Base-by-base conservation (phyloP, 2,113 vertebrate species). In the Phalacrocorax carbo region DNA sequence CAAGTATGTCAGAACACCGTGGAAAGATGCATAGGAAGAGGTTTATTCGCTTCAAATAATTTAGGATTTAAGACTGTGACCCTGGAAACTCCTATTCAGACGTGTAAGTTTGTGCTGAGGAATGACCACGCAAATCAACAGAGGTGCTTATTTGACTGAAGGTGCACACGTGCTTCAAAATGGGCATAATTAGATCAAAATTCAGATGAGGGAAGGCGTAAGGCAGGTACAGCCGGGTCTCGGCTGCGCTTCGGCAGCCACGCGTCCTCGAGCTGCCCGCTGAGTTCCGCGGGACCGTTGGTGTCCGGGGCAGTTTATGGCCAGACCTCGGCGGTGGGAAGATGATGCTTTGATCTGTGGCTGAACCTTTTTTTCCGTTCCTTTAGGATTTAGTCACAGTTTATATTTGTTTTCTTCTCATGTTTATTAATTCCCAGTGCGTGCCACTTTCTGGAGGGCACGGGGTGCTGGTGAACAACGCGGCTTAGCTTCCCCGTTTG, bases 221-320 rank as follows among this genome's bases (percentile, higher is more conserved):
- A 3, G 15, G 8, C 10, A 5, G 0, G 1, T 21, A 3, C 46
- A 23, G 2, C 49, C 25, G 19, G 42, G 3, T 29, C 40, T 22
- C 15, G 57, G 42, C 68, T 32, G 55, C 54, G 13, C 23, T 30
- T 51, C 5, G 69, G 23, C 36, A 61, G 8, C 26, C 10, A 6
- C 11, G 1, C 0, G 4, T 26, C 55, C 21, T 8, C 16, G 12
- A 22, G 70, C 16, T 19, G 11, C 7, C 16, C 16, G 1, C 30
- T 0, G 60, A 30, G 54, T 12, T 13, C 5, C 14, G 4, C 2
- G 0, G 38, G 57, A 5, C 10, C 7, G 0, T 21, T 11, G 19
- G 61, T 40, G 21, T 12, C 23, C 23, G 1, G 3, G 60, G 15
- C 5, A 3, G 29, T 8, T 40, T 11, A 12, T 8, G 55, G 48